A percentile compares a stretch with the other conserved stretches of the same genome.
phyloP scores from a whole-genome alignment of 2,888 invertebrate genomes.

The Steinernema scapterisci region DNA sequence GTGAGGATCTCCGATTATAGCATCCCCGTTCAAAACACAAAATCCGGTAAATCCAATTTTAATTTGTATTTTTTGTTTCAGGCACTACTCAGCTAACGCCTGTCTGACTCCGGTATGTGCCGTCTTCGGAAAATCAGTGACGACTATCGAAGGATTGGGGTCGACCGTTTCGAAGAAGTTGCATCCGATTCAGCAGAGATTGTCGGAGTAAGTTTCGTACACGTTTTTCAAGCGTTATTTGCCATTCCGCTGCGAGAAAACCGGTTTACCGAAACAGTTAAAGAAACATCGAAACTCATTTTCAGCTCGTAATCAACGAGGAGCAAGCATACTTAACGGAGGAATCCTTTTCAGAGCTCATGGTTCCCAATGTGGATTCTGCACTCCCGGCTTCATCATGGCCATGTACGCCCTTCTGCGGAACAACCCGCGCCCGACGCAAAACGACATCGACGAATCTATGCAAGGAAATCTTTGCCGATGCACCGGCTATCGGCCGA shows the following conservation, averaged over 20 bases:
- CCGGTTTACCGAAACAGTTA: not conserved
- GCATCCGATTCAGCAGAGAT: constrained; percentile 78
- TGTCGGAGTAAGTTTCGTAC: constrained; percentile 52
- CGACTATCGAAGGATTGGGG: constrained; percentile 91
- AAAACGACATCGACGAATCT: constrained; percentile 56
- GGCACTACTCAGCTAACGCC: constrained; percentile 76
- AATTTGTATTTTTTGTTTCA: no score
- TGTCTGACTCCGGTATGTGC: constrained; percentile 86
- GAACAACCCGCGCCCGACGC: constrained; percentile 75
- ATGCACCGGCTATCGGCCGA: constrained; percentile 91
- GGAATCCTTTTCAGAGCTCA: constrained; percentile 73
- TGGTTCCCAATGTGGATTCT: constrained; percentile 93
- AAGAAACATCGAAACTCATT: constrained; percentile 19
- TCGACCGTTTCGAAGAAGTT: constrained; percentile 72
- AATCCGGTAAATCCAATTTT: no score
- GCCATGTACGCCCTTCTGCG: constrained; percentile 86
- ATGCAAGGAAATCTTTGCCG: constrained; percentile 74
- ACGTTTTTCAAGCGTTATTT: not conserved
- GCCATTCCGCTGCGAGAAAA: not conserved
- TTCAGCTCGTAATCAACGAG: no score
- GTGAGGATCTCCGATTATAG: not conserved
- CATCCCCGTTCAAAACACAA: not conserved
- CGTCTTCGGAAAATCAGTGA: constrained; percentile 85
- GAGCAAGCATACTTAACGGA: no score
- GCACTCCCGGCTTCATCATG: constrained; percentile 95